These are phyloP conservation scores for Benitochromis conjunctus DNA, from an alignment of 2,113 vertebrate species.

Conservation along the genomic window DNA sequence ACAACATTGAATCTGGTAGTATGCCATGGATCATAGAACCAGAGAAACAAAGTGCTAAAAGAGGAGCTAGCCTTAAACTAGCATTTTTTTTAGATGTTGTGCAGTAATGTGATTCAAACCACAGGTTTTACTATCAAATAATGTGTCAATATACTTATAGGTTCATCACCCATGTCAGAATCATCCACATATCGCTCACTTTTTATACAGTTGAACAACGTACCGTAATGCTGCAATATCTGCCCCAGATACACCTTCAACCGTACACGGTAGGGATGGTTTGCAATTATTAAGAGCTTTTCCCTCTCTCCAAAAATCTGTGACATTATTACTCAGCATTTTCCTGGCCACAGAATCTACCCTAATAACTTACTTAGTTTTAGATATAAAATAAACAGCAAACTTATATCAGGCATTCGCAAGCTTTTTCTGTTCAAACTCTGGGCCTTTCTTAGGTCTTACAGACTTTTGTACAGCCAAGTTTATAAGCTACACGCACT, in stretches of 20 bases:
- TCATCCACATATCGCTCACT: fast-evolving
- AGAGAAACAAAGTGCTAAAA: background rate
- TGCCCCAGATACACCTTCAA: background rate
- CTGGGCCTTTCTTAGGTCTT: background rate
- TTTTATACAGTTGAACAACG: background rate
- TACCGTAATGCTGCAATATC: background rate
- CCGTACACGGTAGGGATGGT: background rate
- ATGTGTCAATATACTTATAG: background rate
- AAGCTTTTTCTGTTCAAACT: background rate
- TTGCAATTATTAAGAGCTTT: background rate
- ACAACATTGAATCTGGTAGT: no score
- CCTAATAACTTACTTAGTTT: background rate
- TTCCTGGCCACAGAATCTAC: background rate
- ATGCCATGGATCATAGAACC: background rate
- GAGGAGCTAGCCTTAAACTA: background rate
- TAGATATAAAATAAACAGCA: background rate
- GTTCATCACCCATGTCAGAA: background rate
- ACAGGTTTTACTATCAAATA: background rate
- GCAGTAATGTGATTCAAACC: background rate
- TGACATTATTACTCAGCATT: background rate
- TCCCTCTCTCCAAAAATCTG: background rate
- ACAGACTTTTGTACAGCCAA: no score
- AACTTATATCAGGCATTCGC: background rate
- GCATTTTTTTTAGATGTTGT: background rate
- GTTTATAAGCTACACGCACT: background rate